Base-by-base conservation (phyloP, 2,888 invertebrate species). In the Melitaea athalia region DNA sequence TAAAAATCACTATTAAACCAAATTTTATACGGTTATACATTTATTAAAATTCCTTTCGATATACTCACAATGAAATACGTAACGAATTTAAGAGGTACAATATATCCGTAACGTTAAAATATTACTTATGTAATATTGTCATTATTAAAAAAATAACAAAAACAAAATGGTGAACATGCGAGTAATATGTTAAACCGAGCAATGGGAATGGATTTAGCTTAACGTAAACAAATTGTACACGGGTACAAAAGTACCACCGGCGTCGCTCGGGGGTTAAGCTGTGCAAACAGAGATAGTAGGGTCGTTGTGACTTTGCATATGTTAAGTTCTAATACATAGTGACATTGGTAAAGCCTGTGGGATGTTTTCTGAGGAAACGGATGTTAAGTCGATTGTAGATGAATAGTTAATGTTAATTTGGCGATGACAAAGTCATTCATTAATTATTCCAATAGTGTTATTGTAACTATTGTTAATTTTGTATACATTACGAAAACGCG, bases 291-390 rank as follows among this genome's bases (percentile, higher is more conserved):
- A 79, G 88, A 88, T 88, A 86, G 80, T 69, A 73, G 67, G 69
- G 76, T 71, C 74, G 77, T 65, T 85, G 85, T 87, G 88, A 79
- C 85, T 78, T 64, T 78, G 87, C 87, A 88, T 87, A 85, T 75
- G 78, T 81, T 84, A 78, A 77, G 62, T 63, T 67, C 43, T 67
- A 67, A 71, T 55, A 64, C 64, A 52, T 61, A 64, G 64, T 67
- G 49, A 64, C 60, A 24, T 24, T 24, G 55, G 55, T 55, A 33
- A 10, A 55, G 33, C 55, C 38, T 38, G 55, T 55, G 33, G 55
- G n/a, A 33, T 55, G n/a, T 11, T 33, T 55, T 55, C 7, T 4
- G n/a, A 55, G 33, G 55, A 17, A 7, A 55, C 55, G 31, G 33
- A n/a, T 55, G 38, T 12, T 12, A 24, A 8, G 33, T 14, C 14